phyloP scores from a whole-genome alignment of 2,888 invertebrate species.

The Fissipunctia ypsillon region DNA sequence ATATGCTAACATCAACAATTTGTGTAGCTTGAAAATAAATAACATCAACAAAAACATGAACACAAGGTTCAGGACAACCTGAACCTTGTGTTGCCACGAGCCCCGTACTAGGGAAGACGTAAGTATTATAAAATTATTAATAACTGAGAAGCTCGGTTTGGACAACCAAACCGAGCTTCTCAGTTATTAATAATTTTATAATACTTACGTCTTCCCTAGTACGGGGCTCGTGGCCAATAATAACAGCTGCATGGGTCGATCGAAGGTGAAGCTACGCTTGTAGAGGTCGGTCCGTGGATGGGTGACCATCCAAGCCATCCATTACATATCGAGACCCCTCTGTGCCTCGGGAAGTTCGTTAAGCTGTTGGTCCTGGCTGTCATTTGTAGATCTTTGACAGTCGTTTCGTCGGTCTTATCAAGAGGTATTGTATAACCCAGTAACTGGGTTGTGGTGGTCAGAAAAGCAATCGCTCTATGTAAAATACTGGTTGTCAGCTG shows the following conservation, averaged over 20 bases:
- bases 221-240: not conserved
- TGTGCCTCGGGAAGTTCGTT: not conserved
- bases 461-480: not conserved
- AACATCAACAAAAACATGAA: not conserved
- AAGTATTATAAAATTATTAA: not conserved
- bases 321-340: too few relatives aligned
- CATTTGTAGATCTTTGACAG: not conserved
- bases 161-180: not conserved
- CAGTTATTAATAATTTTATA: not conserved
- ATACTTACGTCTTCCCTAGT: not conserved
- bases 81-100: too few relatives aligned
- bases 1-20: too few relatives aligned
- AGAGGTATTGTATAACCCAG: not conserved
- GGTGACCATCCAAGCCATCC: not conserved
- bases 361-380: not conserved
- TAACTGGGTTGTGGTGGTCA: too few relatives aligned
- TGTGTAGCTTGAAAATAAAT: not conserved
- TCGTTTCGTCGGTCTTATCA: not conserved
- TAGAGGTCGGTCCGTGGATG: not conserved
- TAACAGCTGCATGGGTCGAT: not conserved
- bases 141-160: not conserved
- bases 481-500: not conserved
- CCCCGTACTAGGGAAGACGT: not conserved
- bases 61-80: not conserved
- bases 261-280: not conserved